Base-by-base conservation (phyloP, 1,140 invertebrate species). In the Aporrectodea caliginosa region DNA sequence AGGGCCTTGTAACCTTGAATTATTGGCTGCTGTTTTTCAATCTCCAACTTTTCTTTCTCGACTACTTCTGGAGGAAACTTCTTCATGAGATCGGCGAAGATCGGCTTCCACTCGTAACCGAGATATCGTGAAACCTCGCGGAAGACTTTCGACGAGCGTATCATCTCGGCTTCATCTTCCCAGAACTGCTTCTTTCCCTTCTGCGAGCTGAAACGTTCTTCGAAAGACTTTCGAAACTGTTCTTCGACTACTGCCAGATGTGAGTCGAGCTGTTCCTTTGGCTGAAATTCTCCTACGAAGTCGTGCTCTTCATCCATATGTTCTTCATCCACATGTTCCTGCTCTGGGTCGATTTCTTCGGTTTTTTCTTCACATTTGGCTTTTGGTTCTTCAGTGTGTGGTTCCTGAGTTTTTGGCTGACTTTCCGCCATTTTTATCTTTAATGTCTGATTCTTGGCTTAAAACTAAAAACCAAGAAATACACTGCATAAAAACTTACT, bases 111-210 rank as follows among this genome's bases (percentile, higher is more conserved):
- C 2, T 80, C 75, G 69, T 34, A 32, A 12, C 79, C 79, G 29
- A 80, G 74, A 58, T 33, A 43, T 22, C 79, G 35, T n/a, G 79
- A 80, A 0, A 77, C 79, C 16, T 80, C 79, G 29, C 79, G 74
- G 32, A 80, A 71, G 34, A 78, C 35, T 35, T 78, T 78, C 27
- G 35, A 68, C 6, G 77, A 68, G n/a, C 77, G 34, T 30, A 78
- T 69, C 29, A 58, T 78, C 12, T 78, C 77, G 29, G 35, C 35
- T 29, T 34, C 34, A n/a, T 76, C 75, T n/a, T 76, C 75, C 75
- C 75, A 76, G 34, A 76, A 22, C 75, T 76, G 43, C 43, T 58
- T 58, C 43, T 58, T 58, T 6, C 6, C 6, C 6, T 58, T 58
- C 22, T 58, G 43, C 43, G 43, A 6, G 6, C 43, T 22, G n/a